Evolutionary conservation across 2,888 invertebrate genomes (phyloP).

Genomic region (Rosalia funebris): DNA sequence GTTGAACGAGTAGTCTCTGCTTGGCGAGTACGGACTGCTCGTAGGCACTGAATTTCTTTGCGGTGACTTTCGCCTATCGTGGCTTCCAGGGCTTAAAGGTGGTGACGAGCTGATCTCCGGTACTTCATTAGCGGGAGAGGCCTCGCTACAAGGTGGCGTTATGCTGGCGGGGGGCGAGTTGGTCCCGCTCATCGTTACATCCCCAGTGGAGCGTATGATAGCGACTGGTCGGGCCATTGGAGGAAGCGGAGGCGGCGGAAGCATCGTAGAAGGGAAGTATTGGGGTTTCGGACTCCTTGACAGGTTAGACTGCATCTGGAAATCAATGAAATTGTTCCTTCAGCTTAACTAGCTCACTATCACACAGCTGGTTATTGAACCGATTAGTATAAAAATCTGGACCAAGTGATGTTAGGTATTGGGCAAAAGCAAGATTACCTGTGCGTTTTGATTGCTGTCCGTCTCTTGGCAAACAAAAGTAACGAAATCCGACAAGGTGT

Average conservation of each 20-base stretch:
- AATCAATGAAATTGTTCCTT: constrained; percentile 24
- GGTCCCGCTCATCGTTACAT: constrained; percentile 69
- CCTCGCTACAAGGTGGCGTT: constrained; percentile 67
- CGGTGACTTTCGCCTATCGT: constrained; percentile 60
- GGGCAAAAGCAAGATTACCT: too few relatives aligned
- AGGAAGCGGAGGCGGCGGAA: constrained; percentile 93
- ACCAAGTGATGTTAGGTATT: too few relatives aligned
- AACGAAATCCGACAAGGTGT: constrained; percentile 94
- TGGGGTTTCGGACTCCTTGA: constrained; percentile 81
- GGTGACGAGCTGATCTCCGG: constrained; percentile 62
- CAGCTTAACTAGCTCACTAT: background rate
- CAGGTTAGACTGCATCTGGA: constrained; percentile 68
- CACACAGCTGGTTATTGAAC: too few relatives aligned
- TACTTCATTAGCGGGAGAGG: constrained; percentile 61
- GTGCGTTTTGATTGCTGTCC: constrained; percentile 78
- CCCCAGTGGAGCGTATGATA: constrained; percentile 88
- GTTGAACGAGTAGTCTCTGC: constrained; percentile 79
- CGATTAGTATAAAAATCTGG: too few relatives aligned
- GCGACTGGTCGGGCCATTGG: constrained; percentile 97
- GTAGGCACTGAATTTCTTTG: constrained; percentile 59
- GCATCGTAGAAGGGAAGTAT: constrained; percentile 91
- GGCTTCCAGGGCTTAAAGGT: constrained; percentile 61
- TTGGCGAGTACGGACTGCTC: constrained; percentile 60
- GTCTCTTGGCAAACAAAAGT: constrained; percentile 97
- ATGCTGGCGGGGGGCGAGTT: constrained; percentile 73